These are phyloP conservation scores for Acanthopleura granulata DNA, from an alignment of 2,888 invertebrate species.

Conservation along the genomic window DNA sequence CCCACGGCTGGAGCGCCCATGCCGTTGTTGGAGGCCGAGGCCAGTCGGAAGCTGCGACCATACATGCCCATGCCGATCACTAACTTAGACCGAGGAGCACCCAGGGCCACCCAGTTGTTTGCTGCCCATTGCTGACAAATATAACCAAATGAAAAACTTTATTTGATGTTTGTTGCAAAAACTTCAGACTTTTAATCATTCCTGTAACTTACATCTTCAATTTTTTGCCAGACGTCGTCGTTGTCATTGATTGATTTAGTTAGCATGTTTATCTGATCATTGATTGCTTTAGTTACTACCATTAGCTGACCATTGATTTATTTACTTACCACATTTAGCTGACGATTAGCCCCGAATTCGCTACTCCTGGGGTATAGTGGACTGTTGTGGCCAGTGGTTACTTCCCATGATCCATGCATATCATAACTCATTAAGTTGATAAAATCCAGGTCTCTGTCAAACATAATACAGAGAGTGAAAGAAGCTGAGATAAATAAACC, in stretches of 20 bases:
- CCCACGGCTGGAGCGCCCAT: conserved; percentile 39
- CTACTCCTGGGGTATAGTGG: conserved; percentile 7
- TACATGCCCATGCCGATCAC: conserved; percentile 97
- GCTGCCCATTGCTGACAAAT: conserved; percentile 41
- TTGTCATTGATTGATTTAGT: too few species aligned
- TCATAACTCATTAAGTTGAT: conserved; percentile 21
- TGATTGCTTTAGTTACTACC: too few species aligned
- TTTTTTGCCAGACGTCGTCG: too few species aligned
- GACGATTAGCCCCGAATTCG: neutral
- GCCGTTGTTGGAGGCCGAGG: conserved; percentile 71
- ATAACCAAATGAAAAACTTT: too few species aligned
- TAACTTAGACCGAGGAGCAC: conserved; percentile 88
- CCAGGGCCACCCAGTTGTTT: conserved; percentile 73
- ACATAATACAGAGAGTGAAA: neutral
- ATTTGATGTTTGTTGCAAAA: too few species aligned
- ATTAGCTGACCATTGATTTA: neutral
- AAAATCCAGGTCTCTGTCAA: conserved; percentile 20
- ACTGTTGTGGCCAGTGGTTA: conserved; percentile 17
- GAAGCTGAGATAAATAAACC: too few species aligned
- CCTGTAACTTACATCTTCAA: too few species aligned
- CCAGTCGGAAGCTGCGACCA: conserved; percentile 88
- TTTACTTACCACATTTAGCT: conserved; percentile 22
- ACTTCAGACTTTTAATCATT: too few species aligned
- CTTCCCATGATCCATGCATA: conserved; percentile 20
- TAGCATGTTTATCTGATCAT: too few species aligned